phyloP scores from a whole-genome alignment of 2,113 vertebrate species.

The Uria aalge region DNA sequence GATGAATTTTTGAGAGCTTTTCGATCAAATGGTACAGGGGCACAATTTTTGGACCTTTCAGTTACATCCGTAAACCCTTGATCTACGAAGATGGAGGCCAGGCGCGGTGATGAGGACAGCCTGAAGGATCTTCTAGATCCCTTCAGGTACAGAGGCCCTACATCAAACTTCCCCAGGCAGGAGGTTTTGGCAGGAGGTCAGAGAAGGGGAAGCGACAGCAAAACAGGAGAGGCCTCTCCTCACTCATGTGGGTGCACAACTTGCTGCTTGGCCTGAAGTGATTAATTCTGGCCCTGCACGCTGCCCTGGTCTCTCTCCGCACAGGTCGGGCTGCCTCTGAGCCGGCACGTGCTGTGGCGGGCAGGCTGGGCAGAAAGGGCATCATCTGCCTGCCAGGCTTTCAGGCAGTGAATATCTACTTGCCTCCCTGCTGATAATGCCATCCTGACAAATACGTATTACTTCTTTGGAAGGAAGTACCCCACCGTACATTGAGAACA shows the following conservation, averaged over 20 bases:
- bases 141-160: not conserved
- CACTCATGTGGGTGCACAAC: not conserved
- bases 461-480: not conserved
- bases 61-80: not conserved
- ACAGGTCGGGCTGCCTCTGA: not conserved
- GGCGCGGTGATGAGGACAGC: fast-evolving
- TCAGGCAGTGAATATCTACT: not conserved
- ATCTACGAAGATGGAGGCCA: not conserved
- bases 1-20: not conserved
- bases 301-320: not conserved
- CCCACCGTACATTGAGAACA: not conserved
- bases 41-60: not conserved
- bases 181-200: not conserved
- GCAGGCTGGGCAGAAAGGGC: not conserved
- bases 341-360: fast-evolving
- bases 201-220: not conserved
- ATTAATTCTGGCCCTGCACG: not conserved
- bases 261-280: not conserved
- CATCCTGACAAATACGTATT: not conserved
- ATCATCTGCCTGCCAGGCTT: not conserved
- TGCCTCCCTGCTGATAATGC: not conserved
- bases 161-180: not conserved
- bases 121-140: not conserved
- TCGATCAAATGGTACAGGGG: not conserved
- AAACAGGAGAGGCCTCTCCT: not conserved